Evolutionary conservation across 1,140 invertebrate species (phyloP).

Genomic region (Achatina immaculata): DNA sequence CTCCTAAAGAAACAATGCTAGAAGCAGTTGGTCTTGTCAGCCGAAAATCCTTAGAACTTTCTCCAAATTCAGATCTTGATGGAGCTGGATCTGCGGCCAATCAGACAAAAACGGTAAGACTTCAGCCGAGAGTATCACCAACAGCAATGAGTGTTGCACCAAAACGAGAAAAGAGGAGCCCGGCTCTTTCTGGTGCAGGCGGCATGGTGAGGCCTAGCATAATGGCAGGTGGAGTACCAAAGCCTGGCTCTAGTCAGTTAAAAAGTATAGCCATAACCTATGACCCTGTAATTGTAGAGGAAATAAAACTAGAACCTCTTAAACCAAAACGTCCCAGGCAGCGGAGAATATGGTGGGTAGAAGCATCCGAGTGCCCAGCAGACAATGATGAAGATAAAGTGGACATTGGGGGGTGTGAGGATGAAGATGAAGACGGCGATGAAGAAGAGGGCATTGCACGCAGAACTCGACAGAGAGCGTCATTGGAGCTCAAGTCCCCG

Average conservation of each 20-base stretch:
- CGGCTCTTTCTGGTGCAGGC: constrained; percentile 1
- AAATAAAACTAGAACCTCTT: constrained; percentile 7
- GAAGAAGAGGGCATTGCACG: constrained; percentile 15
- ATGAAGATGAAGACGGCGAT: neutral
- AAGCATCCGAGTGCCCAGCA: neutral
- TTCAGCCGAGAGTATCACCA: constrained; percentile 32
- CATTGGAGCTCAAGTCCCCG: neutral
- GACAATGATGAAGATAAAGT: constrained; percentile 1
- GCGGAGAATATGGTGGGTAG: constrained; percentile 37
- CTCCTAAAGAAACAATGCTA: constrained; percentile 44
- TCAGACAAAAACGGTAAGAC: constrained; percentile 4
- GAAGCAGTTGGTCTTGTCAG: constrained; percentile 44
- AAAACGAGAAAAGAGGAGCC: constrained; percentile 31
- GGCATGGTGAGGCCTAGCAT: constrained; percentile 5
- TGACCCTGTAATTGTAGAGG: constrained; percentile 8
- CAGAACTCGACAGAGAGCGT: constrained; percentile 2
- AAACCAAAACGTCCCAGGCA: constrained; percentile 15
- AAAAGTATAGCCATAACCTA: constrained; percentile 28
- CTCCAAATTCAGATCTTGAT: constrained; percentile 31
- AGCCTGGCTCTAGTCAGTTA: constrained; percentile 5
- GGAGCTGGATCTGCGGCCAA: neutral
- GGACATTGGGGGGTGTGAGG: neutral
- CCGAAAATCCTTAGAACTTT: constrained; percentile 29
- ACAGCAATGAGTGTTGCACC: constrained; percentile 19
- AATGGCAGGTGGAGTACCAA: constrained; percentile 23